Percentiles rank a stretch among this genome's conserved stretches.
These are phyloP conservation scores for Gastrophryne carolinensis DNA, from an alignment of 2,797 vertebrate genomes.

Conservation along the genomic window DNA sequence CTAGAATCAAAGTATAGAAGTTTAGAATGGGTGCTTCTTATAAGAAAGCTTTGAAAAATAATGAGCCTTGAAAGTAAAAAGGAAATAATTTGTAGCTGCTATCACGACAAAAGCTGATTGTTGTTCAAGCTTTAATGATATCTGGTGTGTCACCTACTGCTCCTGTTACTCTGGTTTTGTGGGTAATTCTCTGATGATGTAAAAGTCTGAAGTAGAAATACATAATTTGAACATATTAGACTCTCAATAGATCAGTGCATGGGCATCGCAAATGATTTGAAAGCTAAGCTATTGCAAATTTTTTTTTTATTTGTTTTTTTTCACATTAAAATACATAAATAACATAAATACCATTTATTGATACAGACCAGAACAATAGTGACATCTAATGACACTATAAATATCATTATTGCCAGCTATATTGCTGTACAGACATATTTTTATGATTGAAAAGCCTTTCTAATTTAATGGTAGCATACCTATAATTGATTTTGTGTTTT, in stretches of 20 bases:
- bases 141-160: constrained; percentile 27
- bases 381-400: constrained; percentile 39
- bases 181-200: constrained; percentile 13
- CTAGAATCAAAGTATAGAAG: no score
- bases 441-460: neutral
- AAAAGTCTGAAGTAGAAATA: constrained; percentile 23
- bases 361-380: constrained; percentile 8
- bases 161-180: constrained; percentile 32
- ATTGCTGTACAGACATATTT: neutral
- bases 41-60: constrained; percentile 23
- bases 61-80: constrained; percentile 15
- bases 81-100: constrained; percentile 20
- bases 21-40: no score
- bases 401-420: neutral
- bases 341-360: no score
- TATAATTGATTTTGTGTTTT: no score
- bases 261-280: neutral
- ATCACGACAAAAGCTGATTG: constrained; percentile 38
- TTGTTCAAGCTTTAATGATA: constrained; percentile 29
- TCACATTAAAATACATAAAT: neutral
- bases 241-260: constrained; percentile 18
- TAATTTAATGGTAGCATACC: no score
- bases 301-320: neutral
- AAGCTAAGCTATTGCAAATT: neutral
- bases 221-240: constrained; percentile 35